These are phyloP conservation scores for Exephanes ischioxanthus DNA, from an alignment of 2,888 invertebrate genomes.

Conservation along the genomic window DNA sequence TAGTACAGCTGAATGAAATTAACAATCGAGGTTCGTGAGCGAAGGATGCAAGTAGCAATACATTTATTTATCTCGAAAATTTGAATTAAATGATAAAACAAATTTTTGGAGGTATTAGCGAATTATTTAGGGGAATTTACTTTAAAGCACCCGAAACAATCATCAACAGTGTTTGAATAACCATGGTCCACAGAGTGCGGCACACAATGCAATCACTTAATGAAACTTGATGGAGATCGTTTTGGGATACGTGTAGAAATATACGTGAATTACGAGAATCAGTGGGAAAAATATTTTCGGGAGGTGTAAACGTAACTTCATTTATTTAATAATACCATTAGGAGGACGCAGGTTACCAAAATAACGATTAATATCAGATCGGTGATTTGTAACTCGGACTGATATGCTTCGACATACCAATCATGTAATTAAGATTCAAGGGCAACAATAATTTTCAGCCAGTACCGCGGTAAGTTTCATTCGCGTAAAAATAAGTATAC, in stretches of 20 bases:
- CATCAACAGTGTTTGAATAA: background rate
- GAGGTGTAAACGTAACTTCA: background rate
- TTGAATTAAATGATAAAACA: background rate
- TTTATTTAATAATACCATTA: conserved; percentile 7
- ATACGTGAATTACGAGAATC: background rate
- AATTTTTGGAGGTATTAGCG: conserved; percentile 5
- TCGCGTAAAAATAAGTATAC: background rate
- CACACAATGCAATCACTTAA: background rate
- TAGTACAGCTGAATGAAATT: background rate
- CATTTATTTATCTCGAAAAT: conserved; percentile 26
- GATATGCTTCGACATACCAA: conserved; percentile 20
- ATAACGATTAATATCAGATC: background rate
- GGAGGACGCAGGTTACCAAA: background rate
- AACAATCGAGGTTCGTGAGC: background rate
- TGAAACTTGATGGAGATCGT: conserved; percentile 1
- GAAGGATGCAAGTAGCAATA: background rate
- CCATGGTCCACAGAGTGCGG: conserved; percentile 8
- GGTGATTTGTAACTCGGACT: conserved; percentile 10
- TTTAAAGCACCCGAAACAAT: background rate
- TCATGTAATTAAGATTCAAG: background rate
- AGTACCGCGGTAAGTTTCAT: background rate
- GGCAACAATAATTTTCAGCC: background rate
- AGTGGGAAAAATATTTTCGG: background rate
- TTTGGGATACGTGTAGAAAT: background rate
- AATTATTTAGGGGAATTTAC: conserved; percentile 22